phyloP scores from a whole-genome alignment of 2,113 vertebrate species.

The Cochlearius cochlearius region DNA sequence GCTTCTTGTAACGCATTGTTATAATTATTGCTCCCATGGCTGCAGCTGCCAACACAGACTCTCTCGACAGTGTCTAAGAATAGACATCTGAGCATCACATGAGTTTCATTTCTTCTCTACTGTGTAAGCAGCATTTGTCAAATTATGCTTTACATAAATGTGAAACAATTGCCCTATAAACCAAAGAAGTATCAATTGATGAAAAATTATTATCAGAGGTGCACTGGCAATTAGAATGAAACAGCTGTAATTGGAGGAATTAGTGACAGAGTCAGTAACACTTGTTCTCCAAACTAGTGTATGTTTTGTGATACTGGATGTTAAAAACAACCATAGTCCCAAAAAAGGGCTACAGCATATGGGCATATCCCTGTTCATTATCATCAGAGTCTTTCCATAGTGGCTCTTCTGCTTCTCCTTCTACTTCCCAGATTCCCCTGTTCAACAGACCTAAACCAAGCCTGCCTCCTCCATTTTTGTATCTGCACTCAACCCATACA shows the following conservation, averaged over 20 bases:
- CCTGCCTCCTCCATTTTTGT: background rate
- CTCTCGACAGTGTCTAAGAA: background rate
- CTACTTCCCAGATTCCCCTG: background rate
- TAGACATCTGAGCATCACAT: background rate
- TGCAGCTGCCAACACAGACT: background rate
- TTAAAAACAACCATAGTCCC: background rate
- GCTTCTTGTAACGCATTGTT: background rate
- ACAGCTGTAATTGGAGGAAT: background rate
- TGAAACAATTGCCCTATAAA: background rate
- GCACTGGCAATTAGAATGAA: background rate
- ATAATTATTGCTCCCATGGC: background rate
- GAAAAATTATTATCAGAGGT: background rate
- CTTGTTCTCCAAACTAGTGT: background rate
- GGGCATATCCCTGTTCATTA: background rate
- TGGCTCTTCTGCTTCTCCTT: background rate
- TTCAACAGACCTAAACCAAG: background rate
- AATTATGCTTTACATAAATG: background rate
- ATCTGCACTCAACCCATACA: background rate
- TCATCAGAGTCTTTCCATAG: background rate
- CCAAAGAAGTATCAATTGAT: background rate
- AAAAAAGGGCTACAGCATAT: background rate
- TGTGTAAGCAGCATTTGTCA: background rate
- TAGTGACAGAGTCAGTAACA: background rate
- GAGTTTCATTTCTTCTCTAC: background rate
- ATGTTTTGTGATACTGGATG: background rate